These are phyloP conservation scores for Acanthoscelides obtectus DNA, from an alignment of 2,888 invertebrate genomes.

Conservation along the genomic window DNA sequence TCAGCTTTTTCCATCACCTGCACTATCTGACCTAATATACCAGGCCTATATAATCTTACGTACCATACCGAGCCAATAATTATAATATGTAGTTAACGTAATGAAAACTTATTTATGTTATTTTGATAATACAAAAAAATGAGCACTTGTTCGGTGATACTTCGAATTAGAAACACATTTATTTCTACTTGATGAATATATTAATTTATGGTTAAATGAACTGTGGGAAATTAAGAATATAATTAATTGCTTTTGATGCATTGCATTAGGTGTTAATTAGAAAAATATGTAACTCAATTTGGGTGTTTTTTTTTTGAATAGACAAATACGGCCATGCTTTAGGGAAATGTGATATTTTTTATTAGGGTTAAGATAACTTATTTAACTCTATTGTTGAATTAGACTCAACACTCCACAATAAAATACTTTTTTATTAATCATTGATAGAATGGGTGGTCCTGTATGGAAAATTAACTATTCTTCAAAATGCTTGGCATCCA, in stretches of 20 bases:
- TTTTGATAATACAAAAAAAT: background rate
- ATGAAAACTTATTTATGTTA: background rate
- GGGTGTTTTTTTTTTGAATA: background rate
- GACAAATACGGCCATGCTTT: background rate
- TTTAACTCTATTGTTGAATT: background rate
- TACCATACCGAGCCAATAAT: background rate
- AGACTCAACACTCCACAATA: background rate
- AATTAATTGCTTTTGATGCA: background rate
- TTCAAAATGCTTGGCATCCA: too few relatives aligned
- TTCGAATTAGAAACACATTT: background rate
- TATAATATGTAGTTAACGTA: background rate
- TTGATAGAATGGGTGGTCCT: background rate
- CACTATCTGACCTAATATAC: background rate
- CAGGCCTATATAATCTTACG: background rate
- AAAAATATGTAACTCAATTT: background rate
- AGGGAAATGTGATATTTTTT: background rate
- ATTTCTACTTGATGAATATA: background rate
- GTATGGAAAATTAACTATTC: too few relatives aligned
- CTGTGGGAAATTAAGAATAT: background rate
- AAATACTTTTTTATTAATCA: background rate
- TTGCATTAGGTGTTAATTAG: background rate
- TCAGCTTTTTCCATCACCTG: too few relatives aligned
- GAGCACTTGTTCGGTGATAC: background rate
- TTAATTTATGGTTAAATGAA: background rate
- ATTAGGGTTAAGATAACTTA: background rate